Evolutionary conservation across 2,113 vertebrate species (phyloP), one percentile per base, ranked within the genome.

Genomic region (Ptilonorhynchus violaceus): DNA sequence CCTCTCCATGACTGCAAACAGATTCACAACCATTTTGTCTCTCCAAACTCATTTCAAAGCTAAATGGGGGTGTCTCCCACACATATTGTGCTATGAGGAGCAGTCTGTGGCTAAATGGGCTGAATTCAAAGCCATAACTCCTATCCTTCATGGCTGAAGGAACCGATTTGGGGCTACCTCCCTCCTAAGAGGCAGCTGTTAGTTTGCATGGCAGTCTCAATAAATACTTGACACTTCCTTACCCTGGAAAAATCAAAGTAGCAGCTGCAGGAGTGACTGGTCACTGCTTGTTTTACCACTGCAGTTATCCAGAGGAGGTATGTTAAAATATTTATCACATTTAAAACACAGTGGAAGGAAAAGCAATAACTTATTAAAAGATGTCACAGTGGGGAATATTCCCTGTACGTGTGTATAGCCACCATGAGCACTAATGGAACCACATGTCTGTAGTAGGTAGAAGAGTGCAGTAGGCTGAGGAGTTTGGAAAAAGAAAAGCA

Each of bases 281-380:
- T 81, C 53, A 79, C 63, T 64, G 27, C 56, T 84, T 75, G 60
- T 85, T 95, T 79, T 79, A 82, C 62, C 58, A 42, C 9, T 74
- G n/a, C 78, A 73, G 55, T 92, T 88, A 76, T 55, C n/a, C 53
- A 80, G 53, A 78, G 58, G 25, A 50, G 63, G 27, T 37, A 37
- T 7, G 18, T 73, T 96, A 73, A 95, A 94, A 93, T 92, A 92
- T 93, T 96, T 79, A 93, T 92, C 42, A 44, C 2, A 6, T 95
- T 94, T 88, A 92, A 86, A 93, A 72, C 49, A 89, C 47, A 94
- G 68, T 66, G 62, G 68, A 88, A 96, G 30, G 50, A 76, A 93
- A 93, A 85, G 63, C 42, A 91, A 13, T 84, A 78, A 79, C 73
- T 94, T 93, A 81, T 59, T 94, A 73, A 84, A 88, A 89, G 68